Percentiles rank a stretch among this genome's conserved stretches.
phyloP scores from a whole-genome alignment of 2,113 vertebrate species.

The Gymnobelideus leadbeateri region DNA sequence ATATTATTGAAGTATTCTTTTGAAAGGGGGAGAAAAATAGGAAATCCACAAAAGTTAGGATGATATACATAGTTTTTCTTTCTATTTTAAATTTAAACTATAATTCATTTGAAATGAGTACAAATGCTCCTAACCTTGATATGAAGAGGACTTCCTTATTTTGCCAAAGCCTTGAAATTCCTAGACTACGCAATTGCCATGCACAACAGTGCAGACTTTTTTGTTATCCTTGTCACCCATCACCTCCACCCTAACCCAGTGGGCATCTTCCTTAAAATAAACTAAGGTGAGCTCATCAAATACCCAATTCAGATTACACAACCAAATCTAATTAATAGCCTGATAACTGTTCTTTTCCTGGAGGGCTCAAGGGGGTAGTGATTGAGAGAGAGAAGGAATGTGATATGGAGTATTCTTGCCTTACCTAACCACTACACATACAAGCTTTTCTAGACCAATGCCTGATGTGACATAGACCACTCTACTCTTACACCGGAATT shows the following conservation, averaged over 20 bases:
- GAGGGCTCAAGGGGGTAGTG: neutral
- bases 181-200: neutral
- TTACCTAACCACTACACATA: neutral
- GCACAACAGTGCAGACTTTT: neutral
- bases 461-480: neutral
- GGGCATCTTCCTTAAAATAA: neutral
- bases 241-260: neutral
- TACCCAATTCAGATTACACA: neutral
- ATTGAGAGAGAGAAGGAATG: neutral
- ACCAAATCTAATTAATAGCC: neutral
- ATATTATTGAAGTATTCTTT: slow-evolving; percentile 2
- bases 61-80: neutral
- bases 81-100: neutral
- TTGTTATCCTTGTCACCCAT: neutral
- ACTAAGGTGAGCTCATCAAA: neutral
- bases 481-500: neutral
- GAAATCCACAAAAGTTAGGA: neutral
- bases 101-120: neutral
- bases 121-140: neutral
- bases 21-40: neutral
- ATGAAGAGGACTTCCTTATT: neutral
- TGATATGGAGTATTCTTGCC: neutral
- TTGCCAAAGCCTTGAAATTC: neutral
- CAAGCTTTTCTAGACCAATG: neutral
- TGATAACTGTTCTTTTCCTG: neutral